These are phyloP conservation scores for Sinelater perroti DNA, from an alignment of 2,888 invertebrate genomes.

Conservation along the genomic window DNA sequence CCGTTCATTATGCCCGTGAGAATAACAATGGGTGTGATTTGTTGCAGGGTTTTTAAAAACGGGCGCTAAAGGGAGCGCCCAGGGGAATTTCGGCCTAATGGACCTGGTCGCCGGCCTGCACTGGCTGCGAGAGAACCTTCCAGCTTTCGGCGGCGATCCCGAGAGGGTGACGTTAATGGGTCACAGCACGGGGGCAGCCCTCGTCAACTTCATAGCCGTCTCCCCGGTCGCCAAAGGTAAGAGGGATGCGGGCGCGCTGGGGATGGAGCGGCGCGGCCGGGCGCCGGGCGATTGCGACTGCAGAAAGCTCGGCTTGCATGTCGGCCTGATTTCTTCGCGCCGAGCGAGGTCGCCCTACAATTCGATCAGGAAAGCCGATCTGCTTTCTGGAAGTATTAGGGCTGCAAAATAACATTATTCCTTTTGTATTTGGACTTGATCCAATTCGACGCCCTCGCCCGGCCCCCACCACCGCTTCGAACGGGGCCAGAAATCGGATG, in stretches of 20 bases:
- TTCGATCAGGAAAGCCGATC: slow-evolving; percentile 20
- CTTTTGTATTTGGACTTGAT: slow-evolving; percentile 25
- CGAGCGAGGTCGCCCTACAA: slow-evolving; percentile 11
- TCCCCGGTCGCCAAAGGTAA: slow-evolving; percentile 95
- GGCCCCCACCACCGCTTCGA: too few species aligned
- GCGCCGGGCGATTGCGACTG: background rate
- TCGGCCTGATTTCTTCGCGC: too few species aligned
- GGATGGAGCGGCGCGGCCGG: too few species aligned
- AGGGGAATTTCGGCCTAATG: slow-evolving; percentile 92
- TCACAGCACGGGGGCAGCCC: slow-evolving; percentile 95
- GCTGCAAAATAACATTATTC: slow-evolving; percentile 24
- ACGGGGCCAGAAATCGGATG: slow-evolving; percentile 14
- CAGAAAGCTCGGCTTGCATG: too few species aligned
- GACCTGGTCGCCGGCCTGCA: slow-evolving; percentile 94
- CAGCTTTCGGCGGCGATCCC: slow-evolving; percentile 94
- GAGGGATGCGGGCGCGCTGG: too few species aligned
- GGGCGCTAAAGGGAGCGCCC: slow-evolving; percentile 86
- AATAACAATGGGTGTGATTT: slow-evolving; percentile 40
- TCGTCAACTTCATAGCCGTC: slow-evolving; percentile 94
- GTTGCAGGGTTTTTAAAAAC: slow-evolving; percentile 88
- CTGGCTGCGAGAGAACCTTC: slow-evolving; percentile 95
- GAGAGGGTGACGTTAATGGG: slow-evolving; percentile 93
- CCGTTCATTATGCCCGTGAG: too few species aligned
- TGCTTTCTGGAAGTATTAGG: slow-evolving; percentile 19
- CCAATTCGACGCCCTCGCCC: slow-evolving; percentile 15